Evolutionary conservation across 2,797 vertebrate species (phyloP).

Genomic region (Macropus fuliginosus): DNA sequence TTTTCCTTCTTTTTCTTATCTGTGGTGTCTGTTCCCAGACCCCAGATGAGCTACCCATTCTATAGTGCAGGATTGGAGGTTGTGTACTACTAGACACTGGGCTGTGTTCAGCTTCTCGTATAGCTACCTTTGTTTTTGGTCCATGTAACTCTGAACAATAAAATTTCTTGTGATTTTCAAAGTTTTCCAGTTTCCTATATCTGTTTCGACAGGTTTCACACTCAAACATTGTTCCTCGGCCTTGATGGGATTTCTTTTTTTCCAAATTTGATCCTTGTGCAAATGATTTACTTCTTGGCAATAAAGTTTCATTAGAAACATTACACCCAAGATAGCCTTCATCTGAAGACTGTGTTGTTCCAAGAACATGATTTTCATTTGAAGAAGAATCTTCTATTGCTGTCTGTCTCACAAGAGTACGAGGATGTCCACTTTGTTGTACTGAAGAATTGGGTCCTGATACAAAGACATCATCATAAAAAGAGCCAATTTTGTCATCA

Average conservation of each 20-base stretch:
- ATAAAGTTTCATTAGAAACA: conserved; percentile 84
- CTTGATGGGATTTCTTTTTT: conserved; percentile 93
- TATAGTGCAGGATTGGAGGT: conserved; percentile 88
- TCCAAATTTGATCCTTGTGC: conserved; percentile 88
- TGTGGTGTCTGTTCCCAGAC: conserved; percentile 93
- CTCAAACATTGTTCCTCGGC: conserved; percentile 98
- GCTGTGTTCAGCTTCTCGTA: conserved; percentile 91
- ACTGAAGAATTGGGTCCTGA: conserved; percentile 91
- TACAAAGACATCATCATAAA: conserved; percentile 96
- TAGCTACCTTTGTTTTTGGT: conserved; percentile 93
- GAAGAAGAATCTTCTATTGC: conserved; percentile 96
- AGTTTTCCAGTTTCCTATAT: conserved; percentile 98
- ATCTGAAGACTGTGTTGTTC: conserved; percentile 90
- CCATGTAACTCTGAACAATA: conserved; percentile 99
- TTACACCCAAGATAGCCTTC: conserved; percentile 89
- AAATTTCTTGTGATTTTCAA: conserved; percentile 99
- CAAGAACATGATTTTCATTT: conserved; percentile 89
- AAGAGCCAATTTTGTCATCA: conserved; percentile 95
- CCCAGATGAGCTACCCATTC: conserved; percentile 86
- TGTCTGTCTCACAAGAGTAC: conserved; percentile 94
- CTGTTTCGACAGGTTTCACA: conserved; percentile 98
- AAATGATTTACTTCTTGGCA: conserved; percentile 91
- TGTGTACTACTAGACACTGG: conserved; percentile 84
- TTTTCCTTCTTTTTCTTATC: conserved; percentile 96
- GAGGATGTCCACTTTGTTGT: conserved; percentile 90